Conservation (phyloP, 1,140 invertebrate species). For the Ruditapes philippinarum region DNA sequence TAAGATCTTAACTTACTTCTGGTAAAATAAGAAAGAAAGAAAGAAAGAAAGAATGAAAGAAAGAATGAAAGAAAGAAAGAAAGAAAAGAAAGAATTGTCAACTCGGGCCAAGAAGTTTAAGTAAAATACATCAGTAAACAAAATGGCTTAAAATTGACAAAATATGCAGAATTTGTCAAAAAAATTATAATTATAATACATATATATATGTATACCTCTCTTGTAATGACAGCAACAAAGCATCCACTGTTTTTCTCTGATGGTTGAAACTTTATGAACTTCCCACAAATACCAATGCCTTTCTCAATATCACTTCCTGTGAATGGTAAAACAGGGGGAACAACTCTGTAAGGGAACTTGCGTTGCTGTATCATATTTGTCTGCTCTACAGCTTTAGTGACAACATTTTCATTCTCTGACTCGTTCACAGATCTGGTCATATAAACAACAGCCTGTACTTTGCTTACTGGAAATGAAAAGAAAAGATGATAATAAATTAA, state of each 20-base stretch:
- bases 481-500: neutral
- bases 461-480: conserved; percentile 74
- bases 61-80: too few relatives aligned
- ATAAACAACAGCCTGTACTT: conserved; percentile 81
- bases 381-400: conserved; percentile 77
- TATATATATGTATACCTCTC: conserved; percentile 83
- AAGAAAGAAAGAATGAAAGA: too few relatives aligned
- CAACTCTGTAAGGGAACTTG: conserved; percentile 74
- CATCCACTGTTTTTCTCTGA: conserved; percentile 80
- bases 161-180: too few relatives aligned
- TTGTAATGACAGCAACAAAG: conserved; percentile 81
- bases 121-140: too few relatives aligned
- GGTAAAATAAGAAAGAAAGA: too few relatives aligned
- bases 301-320: conserved; percentile 75
- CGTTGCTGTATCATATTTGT: conserved; percentile 74
- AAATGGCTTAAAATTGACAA: too few relatives aligned
- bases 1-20: too few relatives aligned
- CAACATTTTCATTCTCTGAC: conserved; percentile 82
- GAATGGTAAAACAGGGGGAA: conserved; percentile 81
- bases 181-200: too few relatives aligned
- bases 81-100: too few relatives aligned
- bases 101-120: too few relatives aligned
- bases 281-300: conserved; percentile 70
- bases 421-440: conserved; percentile 78
- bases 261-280: conserved; percentile 78